phyloP scores from a whole-genome alignment of 2,888 invertebrate genomes.

The Cheilosia variabilis region DNA sequence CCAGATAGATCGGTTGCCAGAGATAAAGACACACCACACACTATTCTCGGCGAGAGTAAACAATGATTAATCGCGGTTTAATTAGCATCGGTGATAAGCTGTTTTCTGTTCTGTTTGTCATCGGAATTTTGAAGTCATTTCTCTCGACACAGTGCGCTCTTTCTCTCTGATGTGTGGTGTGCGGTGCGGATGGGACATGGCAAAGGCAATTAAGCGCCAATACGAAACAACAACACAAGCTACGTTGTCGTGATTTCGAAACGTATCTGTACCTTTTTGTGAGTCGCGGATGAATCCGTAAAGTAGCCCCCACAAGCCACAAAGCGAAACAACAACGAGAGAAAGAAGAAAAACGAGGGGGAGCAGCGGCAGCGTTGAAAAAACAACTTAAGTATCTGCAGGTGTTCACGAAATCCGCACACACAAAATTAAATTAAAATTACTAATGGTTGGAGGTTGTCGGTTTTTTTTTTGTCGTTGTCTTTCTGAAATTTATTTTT shows the following conservation, averaged over 20 bases:
- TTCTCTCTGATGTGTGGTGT: background rate
- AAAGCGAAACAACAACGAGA: slow-evolving; percentile 46
- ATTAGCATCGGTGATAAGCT: slow-evolving; percentile 71
- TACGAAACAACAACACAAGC: slow-evolving; percentile 12
- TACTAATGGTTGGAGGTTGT: slow-evolving; percentile 67
- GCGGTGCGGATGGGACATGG: slow-evolving; percentile 9
- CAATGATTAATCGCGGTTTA: slow-evolving; percentile 67
- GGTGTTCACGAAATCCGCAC: slow-evolving; percentile 82
- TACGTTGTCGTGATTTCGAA: slow-evolving; percentile 71
- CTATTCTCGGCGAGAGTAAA: slow-evolving; percentile 21
- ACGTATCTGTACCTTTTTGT: slow-evolving; percentile 62
- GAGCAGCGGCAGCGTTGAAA: slow-evolving; percentile 51
- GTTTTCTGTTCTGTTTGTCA: slow-evolving; percentile 53
- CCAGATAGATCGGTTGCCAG: slow-evolving; percentile 50
- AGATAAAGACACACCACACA: slow-evolving; percentile 5
- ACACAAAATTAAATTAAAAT: slow-evolving; percentile 76
- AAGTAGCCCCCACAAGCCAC: slow-evolving; percentile 70
- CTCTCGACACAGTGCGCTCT: slow-evolving; percentile 12
- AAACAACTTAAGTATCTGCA: slow-evolving; percentile 84
- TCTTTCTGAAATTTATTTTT: background rate
- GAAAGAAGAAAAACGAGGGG: slow-evolving; percentile 69
- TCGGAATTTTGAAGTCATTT: slow-evolving; percentile 61
- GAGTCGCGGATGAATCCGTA: slow-evolving; percentile 56
- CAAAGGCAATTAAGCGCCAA: slow-evolving; percentile 67
- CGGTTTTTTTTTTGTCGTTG: slow-evolving; percentile 42